Evolutionary conservation across 2,797 vertebrate genomes (phyloP).

Genomic region (Cynodonichthys magdalenae): DNA sequence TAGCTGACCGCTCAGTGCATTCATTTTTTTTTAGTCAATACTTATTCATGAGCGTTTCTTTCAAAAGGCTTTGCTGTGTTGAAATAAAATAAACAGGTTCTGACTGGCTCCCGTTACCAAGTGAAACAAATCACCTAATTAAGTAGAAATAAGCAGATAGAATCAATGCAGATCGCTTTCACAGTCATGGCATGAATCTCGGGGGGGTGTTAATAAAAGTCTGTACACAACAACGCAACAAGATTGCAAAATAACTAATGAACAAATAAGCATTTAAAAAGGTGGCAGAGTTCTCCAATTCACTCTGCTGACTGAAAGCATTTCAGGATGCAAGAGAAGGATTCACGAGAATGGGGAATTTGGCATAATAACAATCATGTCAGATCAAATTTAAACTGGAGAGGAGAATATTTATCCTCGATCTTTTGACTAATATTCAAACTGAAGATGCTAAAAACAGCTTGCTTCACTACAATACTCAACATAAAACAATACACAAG

Average conservation of each 20-base stretch:
- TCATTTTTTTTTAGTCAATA: constrained; percentile 46
- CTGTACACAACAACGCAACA: constrained; percentile 54
- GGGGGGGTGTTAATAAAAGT: constrained; percentile 55
- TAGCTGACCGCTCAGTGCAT: constrained; percentile 29
- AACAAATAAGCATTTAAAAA: constrained; percentile 17
- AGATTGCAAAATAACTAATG: constrained; percentile 23
- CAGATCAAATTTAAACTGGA: constrained; percentile 46
- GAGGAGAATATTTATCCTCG: constrained; percentile 57
- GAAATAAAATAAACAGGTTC: constrained; percentile 75
- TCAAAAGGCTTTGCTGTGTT: constrained; percentile 52
- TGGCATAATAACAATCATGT: constrained; percentile 47
- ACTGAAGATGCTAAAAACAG: constrained; percentile 51
- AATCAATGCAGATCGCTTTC: constrained; percentile 75
- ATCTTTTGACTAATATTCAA: constrained; percentile 54
- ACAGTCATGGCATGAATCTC: constrained; percentile 65
- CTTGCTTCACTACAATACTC: constrained; percentile 34
- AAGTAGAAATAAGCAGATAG: constrained; percentile 77
- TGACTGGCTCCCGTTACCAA: constrained; percentile 68
- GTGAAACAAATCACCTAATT: constrained; percentile 81
- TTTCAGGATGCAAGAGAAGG: constrained; percentile 10
- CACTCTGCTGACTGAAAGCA: constrained; percentile 16
- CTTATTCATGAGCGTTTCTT: constrained; percentile 65
- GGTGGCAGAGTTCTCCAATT: constrained; percentile 15
- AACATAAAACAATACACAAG: constrained; percentile 31
- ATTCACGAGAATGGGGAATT: constrained; percentile 40